phyloP scores from a whole-genome alignment of 2,797 vertebrate genomes.

The Taenioides sp. region DNA sequence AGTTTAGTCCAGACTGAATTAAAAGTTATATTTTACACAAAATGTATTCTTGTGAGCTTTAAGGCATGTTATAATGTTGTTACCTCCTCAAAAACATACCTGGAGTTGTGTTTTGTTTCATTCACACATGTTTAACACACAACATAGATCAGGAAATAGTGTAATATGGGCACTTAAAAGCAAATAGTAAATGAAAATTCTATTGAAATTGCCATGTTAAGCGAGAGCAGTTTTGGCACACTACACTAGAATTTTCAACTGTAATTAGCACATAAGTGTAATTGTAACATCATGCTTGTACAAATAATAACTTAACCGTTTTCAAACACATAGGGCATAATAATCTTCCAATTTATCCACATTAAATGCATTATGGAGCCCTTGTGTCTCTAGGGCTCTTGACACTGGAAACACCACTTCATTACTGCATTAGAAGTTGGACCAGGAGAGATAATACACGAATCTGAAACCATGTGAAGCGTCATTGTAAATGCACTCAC shows the following conservation, averaged over 20 bases:
- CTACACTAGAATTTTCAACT: not conserved
- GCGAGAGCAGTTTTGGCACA: not conserved
- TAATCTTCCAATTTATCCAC: too few relatives aligned
- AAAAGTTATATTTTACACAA: not conserved
- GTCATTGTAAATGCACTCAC: not conserved
- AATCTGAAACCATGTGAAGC: not conserved
- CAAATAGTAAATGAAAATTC: not conserved
- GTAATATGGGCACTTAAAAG: too few relatives aligned
- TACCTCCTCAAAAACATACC: too few relatives aligned
- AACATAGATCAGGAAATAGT: too few relatives aligned
- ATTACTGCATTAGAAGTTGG: slow-evolving; percentile 3
- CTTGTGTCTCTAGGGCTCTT: not conserved
- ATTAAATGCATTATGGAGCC: not conserved
- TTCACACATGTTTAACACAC: too few relatives aligned
- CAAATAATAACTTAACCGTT: slow-evolving; percentile 1
- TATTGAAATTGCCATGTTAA: not conserved
- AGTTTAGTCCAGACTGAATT: not conserved
- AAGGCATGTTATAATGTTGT: too few relatives aligned
- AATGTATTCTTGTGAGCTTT: too few relatives aligned
- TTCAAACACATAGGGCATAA: not conserved
- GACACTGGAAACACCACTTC: slow-evolving; percentile 5
- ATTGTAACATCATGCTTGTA: not conserved
- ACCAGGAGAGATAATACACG: not conserved
- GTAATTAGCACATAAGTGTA: not conserved
- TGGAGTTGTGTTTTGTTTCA: too few relatives aligned